Conservation (phyloP, 2,888 invertebrate species). For the Chloroclystis v-ata region DNA sequence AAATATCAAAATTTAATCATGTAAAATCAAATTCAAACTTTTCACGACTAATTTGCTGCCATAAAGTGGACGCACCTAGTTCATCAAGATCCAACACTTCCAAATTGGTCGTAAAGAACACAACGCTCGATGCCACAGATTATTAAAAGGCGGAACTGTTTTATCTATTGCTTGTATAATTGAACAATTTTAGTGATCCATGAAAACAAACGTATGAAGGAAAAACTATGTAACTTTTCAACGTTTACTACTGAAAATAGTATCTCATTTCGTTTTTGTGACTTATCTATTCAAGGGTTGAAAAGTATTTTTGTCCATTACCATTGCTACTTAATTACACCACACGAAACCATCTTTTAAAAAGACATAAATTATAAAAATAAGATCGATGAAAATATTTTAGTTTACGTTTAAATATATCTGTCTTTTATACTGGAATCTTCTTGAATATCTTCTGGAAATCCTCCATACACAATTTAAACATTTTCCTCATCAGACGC, state of each 20-base stretch:
- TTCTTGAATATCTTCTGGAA: not conserved
- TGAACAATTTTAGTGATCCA: conserved; percentile 52
- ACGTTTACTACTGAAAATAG: no score
- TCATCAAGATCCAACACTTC: conserved; percentile 34
- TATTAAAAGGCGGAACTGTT: conserved; percentile 32
- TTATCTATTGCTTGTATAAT: conserved; percentile 23
- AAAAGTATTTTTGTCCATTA: no score
- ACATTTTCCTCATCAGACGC: not conserved
- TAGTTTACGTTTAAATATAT: no score
- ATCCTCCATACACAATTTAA: not conserved
- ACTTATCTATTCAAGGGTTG: no score
- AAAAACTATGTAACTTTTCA: no score
- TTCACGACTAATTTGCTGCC: conserved; percentile 26
- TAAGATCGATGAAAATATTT: no score
- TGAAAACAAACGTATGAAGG: conserved; percentile 16
- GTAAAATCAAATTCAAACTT: conserved; percentile 25
- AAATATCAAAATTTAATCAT: no score
- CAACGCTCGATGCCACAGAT: conserved; percentile 32
- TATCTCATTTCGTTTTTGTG: no score
- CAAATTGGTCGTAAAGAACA: conserved; percentile 33
- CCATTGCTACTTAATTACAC: no score
- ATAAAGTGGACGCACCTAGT: conserved; percentile 32
- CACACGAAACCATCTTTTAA: no score
- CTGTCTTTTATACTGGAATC: no score
- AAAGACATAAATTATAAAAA: no score